phyloP scores from a whole-genome alignment of 1,140 invertebrate species.

The Pseudachorutes palmiensis region DNA sequence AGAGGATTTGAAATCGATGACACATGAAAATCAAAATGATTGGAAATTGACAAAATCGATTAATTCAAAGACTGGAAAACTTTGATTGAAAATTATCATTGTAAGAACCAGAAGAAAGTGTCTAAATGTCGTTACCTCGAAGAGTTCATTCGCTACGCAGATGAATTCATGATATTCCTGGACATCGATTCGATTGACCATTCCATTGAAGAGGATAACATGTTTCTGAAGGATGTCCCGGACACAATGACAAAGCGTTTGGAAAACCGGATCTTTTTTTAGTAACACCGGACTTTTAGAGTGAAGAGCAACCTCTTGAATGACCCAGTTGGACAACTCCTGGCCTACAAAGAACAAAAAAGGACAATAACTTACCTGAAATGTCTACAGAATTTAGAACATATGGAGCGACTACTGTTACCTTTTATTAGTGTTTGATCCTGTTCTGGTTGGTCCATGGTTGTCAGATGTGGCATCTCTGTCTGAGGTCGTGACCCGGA shows the following conservation, averaged over 20 bases:
- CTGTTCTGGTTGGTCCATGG: neutral
- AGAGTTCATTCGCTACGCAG: conserved; percentile 53
- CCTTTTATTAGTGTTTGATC: neutral
- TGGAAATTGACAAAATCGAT: too few species aligned
- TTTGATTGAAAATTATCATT: neutral
- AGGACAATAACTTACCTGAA: neutral
- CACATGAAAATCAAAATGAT: too few species aligned
- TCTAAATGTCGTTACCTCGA: conserved; percentile 42
- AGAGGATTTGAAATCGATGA: too few species aligned
- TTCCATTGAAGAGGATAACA: conserved; percentile 52
- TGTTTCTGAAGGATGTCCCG: conserved; percentile 51
- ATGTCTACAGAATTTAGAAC: too few species aligned
- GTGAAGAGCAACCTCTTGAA: conserved; percentile 32
- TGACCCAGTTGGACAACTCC: conserved; percentile 24
- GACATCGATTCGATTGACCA: conserved; percentile 52
- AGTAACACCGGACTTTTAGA: neutral
- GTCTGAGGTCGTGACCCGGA: neutral
- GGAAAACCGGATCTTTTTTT: conserved; percentile 35
- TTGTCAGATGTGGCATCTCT: neutral
- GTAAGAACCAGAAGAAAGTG: neutral
- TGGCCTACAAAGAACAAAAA: conserved; percentile 19
- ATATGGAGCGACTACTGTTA: neutral
- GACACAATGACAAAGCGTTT: conserved; percentile 46
- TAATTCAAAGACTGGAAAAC: neutral
- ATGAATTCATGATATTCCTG: conserved; percentile 51